Evolutionary conservation across 2,113 vertebrate genomes (phyloP).

Genomic region (Hemicordylus capensis): DNA sequence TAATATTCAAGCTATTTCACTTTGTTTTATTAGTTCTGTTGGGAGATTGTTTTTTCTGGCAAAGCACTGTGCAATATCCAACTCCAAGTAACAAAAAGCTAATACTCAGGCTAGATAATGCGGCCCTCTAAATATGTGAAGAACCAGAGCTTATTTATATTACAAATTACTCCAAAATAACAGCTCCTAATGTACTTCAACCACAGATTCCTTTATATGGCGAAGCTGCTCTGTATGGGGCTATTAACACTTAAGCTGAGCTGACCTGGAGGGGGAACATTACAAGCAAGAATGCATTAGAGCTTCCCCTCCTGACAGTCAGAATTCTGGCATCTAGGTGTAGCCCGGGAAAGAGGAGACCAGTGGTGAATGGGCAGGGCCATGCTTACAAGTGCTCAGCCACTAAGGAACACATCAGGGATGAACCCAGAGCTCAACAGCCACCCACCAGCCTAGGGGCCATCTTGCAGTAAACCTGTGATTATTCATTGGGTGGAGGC

Average conservation of each 20-base stretch:
- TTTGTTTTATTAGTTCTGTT: slow-evolving; percentile 47
- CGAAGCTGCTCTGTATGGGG: background rate
- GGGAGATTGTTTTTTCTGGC: slow-evolving; percentile 12
- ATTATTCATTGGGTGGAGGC: too few species aligned
- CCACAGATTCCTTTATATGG: background rate
- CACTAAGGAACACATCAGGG: background rate
- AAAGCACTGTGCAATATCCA: slow-evolving; percentile 15
- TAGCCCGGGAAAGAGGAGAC: background rate
- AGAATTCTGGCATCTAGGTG: background rate
- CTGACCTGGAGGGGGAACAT: background rate
- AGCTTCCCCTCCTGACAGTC: background rate
- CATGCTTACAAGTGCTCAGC: background rate
- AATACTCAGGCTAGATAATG: background rate
- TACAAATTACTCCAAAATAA: background rate
- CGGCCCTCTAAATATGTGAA: background rate
- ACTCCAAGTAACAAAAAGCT: slow-evolving; percentile 18
- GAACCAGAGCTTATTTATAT: background rate
- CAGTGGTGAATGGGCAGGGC: background rate
- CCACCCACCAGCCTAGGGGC: too few species aligned
- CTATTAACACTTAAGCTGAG: background rate
- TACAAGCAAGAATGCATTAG: too few species aligned
- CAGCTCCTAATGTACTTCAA: background rate
- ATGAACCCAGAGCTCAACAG: too few species aligned
- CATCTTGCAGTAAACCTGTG: too few species aligned
- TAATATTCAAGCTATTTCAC: slow-evolving; percentile 47